phyloP scores from a whole-genome alignment of 2,888 invertebrate genomes.

The Nephrotoma appendiculata region DNA sequence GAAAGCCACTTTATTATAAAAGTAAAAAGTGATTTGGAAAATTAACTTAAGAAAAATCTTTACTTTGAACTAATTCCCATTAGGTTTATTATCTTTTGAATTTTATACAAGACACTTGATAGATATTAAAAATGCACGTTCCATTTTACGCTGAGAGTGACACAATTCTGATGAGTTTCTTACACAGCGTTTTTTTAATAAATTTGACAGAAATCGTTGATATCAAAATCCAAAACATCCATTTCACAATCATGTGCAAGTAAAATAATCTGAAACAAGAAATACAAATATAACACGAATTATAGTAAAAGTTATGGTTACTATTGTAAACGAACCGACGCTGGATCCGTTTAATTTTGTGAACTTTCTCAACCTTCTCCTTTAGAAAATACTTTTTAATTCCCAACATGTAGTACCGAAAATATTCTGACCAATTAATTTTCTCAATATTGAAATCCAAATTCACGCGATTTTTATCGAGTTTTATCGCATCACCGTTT shows the following conservation, averaged over 20 bases:
- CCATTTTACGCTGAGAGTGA: background rate
- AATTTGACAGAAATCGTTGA: background rate
- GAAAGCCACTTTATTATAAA: no score
- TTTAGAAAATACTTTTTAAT: conserved; percentile 52
- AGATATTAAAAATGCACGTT: no score
- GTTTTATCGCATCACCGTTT: conserved; percentile 16
- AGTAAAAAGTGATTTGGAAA: no score
- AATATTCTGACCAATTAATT: conserved; percentile 52
- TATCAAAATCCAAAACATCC: background rate
- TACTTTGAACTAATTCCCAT: no score
- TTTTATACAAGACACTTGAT: no score
- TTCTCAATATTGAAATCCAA: conserved; percentile 42
- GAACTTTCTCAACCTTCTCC: conserved; percentile 33
- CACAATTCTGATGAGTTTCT: background rate
- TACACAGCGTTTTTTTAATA: background rate
- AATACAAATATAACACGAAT: background rate
- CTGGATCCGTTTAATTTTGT: conserved; percentile 3
- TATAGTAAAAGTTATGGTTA: background rate
- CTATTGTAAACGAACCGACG: background rate
- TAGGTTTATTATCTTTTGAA: no score
- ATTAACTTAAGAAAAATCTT: no score
- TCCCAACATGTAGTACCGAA: conserved; percentile 50
- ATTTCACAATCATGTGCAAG: background rate
- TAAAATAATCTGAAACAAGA: background rate
- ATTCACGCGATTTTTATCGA: background rate